Conservation (phyloP, 2,113 vertebrate species). For the Alethe diademata region DNA sequence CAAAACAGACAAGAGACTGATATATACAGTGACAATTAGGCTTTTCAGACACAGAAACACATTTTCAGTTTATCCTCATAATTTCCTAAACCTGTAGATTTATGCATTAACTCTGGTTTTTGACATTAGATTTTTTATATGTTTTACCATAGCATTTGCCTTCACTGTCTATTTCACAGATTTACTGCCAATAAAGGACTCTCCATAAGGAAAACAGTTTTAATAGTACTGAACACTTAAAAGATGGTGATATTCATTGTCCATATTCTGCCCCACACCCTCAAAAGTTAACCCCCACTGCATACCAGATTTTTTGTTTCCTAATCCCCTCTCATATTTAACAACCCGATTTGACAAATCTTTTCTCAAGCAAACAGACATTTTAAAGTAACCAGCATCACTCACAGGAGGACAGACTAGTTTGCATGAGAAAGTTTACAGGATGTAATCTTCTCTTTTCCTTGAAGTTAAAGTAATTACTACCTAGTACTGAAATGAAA, state of each 20-base stretch:
- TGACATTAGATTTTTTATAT: background rate
- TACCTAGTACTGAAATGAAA: background rate
- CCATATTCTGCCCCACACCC: background rate
- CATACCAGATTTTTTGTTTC: background rate
- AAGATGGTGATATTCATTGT: background rate
- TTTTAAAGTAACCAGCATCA: background rate
- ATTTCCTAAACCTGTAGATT: background rate
- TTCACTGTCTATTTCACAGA: background rate
- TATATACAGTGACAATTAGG: background rate
- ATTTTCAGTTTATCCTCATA: background rate
- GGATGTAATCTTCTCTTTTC: background rate
- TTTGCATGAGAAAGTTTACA: constrained; percentile 15
- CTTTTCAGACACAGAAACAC: background rate
- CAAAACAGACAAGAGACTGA: background rate
- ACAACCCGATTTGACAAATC: background rate
- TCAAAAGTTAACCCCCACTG: background rate
- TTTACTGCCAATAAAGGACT: background rate
- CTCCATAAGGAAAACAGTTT: background rate
- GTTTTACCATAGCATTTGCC: background rate
- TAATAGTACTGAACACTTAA: background rate
- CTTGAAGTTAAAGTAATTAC: constrained; percentile 13
- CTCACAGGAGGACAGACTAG: background rate
- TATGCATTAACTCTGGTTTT: background rate
- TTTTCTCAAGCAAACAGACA: background rate
- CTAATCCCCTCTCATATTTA: background rate